Evolutionary conservation across 92 coral and sea anemone species (phyloP).

Genomic region (Diadumene lineata): DNA sequence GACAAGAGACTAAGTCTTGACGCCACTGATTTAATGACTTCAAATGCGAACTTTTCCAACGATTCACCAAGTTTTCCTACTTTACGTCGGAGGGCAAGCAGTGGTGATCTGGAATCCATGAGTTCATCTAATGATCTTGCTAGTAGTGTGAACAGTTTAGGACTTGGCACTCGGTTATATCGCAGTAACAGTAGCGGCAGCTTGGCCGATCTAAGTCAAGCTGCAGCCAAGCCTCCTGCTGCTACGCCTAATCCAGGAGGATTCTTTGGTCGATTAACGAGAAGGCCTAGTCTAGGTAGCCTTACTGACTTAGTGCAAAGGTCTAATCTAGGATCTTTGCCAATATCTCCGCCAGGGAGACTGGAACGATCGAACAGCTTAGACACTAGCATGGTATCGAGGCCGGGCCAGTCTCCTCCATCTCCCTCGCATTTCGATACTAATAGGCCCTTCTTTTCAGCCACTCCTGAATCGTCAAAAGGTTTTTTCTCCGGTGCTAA

Average conservation of each 20-base stretch:
- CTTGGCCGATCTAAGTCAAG: conserved; percentile 67
- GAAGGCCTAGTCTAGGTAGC: conserved; percentile 84
- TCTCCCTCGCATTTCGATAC: conserved; percentile 83
- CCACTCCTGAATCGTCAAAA: conserved; percentile 29
- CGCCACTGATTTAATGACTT: conserved; percentile 44
- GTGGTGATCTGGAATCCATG: conserved; percentile 81
- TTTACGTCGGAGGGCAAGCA: conserved; percentile 88
- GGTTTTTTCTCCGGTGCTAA: conserved; percentile 67
- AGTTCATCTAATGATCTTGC: conserved; percentile 33
- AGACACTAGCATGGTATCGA: conserved; percentile 65
- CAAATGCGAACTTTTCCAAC: conserved; percentile 17
- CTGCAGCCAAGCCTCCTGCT: conserved; percentile 4
- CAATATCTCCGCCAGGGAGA: conserved; percentile 49
- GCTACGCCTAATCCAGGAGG: conserved; percentile 60
- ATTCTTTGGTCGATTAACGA: conserved; percentile 76
- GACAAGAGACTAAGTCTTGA: conserved; percentile 71
- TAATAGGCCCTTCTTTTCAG: conserved; percentile 42
- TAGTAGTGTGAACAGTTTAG: conserved; percentile 18
- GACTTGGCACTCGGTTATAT: conserved; percentile 42
- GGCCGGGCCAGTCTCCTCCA: conserved; percentile 82
- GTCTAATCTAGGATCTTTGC: conserved; percentile 54
- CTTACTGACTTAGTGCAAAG: conserved; percentile 71
- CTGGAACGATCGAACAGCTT: conserved; percentile 77
- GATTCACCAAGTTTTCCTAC: conserved; percentile 62
- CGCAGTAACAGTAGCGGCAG: conserved; percentile 91